These are phyloP conservation scores for Hirtodrosophila trivittata DNA, from an alignment of 2,888 invertebrate species.

Conservation along the genomic window DNA sequence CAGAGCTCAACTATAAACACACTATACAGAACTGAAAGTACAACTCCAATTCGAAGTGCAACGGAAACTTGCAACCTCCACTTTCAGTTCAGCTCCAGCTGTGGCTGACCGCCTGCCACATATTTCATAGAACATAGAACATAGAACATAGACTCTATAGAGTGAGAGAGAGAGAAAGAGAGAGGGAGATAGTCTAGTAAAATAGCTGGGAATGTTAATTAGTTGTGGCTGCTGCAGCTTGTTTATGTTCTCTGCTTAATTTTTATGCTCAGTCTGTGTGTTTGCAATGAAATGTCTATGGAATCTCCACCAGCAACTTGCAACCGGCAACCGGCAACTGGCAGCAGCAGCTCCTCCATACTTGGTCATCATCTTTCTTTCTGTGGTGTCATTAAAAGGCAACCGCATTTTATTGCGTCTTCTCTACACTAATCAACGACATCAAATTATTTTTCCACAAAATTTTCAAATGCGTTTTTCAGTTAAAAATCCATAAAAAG, in stretches of 20 bases:
- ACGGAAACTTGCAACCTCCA: constrained; percentile 1
- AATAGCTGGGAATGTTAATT: constrained; percentile 1
- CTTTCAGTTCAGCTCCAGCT: constrained; percentile 29
- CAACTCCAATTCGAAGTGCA: constrained; percentile 7
- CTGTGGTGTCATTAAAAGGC: constrained; percentile 30
- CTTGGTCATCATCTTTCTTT: constrained; percentile 26
- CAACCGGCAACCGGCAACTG: neutral
- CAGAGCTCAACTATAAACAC: constrained; percentile 32
- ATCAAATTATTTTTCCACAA: constrained; percentile 43
- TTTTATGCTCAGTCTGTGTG: constrained; percentile 37
- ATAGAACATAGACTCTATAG: constrained; percentile 13
- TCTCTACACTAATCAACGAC: constrained; percentile 39
- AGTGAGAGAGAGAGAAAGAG: too few species aligned
- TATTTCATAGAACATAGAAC: constrained; percentile 44
- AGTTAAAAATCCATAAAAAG: constrained; percentile 41
- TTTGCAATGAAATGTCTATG: constrained; percentile 43
- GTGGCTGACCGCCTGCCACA: constrained; percentile 65
- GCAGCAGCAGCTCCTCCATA: neutral
- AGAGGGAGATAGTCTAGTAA: too few species aligned
- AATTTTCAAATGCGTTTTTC: constrained; percentile 31
- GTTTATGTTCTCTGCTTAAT: constrained; percentile 48
- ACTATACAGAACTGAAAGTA: constrained; percentile 16
- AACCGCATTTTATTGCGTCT: constrained; percentile 46
- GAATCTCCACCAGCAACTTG: neutral
- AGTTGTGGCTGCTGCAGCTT: constrained; percentile 9